These are phyloP conservation scores for Phytoseiulus persimilis DNA, from an alignment of 2,888 invertebrate genomes.

Conservation along the genomic window DNA sequence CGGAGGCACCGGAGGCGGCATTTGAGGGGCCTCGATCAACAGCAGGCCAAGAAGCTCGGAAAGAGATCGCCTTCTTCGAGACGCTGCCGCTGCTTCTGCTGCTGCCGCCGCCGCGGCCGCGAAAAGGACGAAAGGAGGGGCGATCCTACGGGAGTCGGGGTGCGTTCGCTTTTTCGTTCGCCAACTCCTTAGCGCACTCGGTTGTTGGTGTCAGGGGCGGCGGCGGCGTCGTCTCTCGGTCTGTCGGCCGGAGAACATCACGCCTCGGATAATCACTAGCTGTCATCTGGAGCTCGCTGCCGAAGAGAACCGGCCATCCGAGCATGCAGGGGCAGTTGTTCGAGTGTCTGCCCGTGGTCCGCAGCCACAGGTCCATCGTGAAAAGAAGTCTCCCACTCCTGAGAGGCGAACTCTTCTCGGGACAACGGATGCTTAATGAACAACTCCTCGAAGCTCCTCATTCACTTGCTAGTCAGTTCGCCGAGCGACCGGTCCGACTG, in stretches of 20 bases:
- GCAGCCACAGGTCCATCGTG: not conserved
- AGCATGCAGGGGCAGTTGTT: not conserved
- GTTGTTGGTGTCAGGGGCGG: not conserved
- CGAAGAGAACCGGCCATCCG: not conserved
- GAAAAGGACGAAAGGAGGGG: not conserved
- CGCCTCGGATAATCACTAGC: not conserved
- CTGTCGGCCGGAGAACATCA: not conserved
- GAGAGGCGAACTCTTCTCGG: not conserved
- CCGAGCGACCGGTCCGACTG: not conserved
- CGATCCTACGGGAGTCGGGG: not conserved
- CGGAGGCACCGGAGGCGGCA: slow-evolving; percentile 43
- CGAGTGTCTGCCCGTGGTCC: too few species aligned
- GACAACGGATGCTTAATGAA: not conserved
- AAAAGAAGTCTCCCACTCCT: not conserved
- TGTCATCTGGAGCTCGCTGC: not conserved
- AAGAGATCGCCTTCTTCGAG: slow-evolving; percentile 71
- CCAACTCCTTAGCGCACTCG: not conserved
- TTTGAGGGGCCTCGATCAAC: slow-evolving; percentile 35
- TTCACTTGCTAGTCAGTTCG: not conserved
- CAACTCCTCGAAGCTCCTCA: not conserved
- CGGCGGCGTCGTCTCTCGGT: not conserved
- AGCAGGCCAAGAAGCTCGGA: slow-evolving; percentile 13
- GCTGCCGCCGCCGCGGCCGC: not conserved
- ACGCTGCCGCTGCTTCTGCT: slow-evolving; percentile 85
- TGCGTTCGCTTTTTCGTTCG: not conserved